A percentile compares a stretch with the other conserved stretches of the same genome.
phyloP scores from a whole-genome alignment of 2,113 vertebrate genomes.

The Tinamus guttatus region DNA sequence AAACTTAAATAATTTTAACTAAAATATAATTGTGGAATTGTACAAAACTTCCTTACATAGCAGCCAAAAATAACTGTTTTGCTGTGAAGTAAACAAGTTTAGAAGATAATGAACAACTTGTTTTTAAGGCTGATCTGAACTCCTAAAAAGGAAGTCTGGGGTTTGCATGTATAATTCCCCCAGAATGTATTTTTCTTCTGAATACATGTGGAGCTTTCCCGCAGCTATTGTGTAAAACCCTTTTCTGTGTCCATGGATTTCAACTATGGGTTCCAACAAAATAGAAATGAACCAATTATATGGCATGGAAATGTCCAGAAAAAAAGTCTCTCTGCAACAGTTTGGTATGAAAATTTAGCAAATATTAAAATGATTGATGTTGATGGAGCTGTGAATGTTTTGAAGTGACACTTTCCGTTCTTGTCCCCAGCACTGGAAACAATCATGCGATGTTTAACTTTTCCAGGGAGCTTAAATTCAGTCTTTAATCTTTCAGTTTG shows the following conservation, averaged over 20 bases:
- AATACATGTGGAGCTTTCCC: neutral
- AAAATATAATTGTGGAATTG: neutral
- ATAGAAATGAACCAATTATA: neutral
- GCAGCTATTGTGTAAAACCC: neutral
- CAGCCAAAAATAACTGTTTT: neutral
- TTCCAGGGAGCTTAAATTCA: neutral
- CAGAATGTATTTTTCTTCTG: neutral
- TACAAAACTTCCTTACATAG: neutral
- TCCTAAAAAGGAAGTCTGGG: constrained; percentile 16
- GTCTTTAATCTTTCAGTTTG: neutral
- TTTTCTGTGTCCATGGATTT: neutral
- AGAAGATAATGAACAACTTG: neutral
- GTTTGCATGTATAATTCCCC: constrained; percentile 3
- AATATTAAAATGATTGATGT: neutral
- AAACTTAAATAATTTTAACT: neutral
- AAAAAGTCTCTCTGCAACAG: neutral
- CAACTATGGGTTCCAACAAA: neutral
- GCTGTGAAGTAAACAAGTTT: constrained; percentile 4
- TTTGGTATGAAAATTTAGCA: neutral
- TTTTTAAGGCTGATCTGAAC: constrained; percentile 24
- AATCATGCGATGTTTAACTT: neutral
- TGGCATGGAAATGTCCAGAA: neutral
- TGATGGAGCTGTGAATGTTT: neutral
- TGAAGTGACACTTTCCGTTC: neutral
- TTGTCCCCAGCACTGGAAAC: neutral